phyloP scores from a whole-genome alignment of 2,113 vertebrate genomes.

The Carollia perspicillata region DNA sequence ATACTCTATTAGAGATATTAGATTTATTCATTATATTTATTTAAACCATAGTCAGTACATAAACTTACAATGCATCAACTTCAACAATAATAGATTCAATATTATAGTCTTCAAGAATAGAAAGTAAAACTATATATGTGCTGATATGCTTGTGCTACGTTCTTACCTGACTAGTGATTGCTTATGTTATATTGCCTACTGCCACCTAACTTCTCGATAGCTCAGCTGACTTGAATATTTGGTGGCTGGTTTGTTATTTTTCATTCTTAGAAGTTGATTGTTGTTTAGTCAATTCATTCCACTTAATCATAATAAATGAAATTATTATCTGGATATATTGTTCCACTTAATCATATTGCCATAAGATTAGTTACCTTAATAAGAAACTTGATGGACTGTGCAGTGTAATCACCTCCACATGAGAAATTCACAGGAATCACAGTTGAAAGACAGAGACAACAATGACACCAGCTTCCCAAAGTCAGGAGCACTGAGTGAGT shows the following conservation, averaged over 20 bases:
- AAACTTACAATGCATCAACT: not conserved
- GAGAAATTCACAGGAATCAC: not conserved
- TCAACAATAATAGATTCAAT: not conserved
- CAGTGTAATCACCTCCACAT: not conserved
- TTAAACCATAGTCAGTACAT: not conserved
- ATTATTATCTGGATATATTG: slow-evolving; percentile 4
- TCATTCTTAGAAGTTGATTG: not conserved
- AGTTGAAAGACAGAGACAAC: not conserved
- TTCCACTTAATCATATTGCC: not conserved
- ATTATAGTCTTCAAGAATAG: not conserved
- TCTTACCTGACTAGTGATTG: not conserved
- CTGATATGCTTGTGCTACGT: not conserved
- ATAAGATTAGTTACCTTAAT: not conserved
- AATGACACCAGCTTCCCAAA: not conserved
- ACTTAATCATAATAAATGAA: not conserved
- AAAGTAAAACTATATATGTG: not conserved
- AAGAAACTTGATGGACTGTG: not conserved
- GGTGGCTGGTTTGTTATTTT: not conserved
- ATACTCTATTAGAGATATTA: not conserved
- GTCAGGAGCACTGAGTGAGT: not conserved
- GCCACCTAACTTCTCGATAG: not conserved
- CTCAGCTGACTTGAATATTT: not conserved
- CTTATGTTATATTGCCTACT: not conserved
- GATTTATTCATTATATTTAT: not conserved
- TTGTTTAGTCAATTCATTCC: not conserved